These are phyloP conservation scores for Rhegmatorhina hoffmannsi DNA, from an alignment of 2,113 vertebrate species.

Conservation along the genomic window DNA sequence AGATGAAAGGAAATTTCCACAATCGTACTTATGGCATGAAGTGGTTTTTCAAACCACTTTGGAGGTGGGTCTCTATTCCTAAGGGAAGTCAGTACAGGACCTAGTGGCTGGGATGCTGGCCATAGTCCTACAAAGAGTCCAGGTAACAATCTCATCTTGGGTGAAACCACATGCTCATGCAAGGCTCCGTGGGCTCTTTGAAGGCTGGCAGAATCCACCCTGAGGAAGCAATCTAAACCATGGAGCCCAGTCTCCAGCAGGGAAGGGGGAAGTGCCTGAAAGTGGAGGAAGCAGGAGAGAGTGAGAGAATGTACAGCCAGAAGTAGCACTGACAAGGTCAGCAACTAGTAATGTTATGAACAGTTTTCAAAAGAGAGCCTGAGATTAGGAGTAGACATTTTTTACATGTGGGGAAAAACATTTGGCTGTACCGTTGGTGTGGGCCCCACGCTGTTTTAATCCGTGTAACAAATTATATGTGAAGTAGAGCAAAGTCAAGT, in stretches of 20 bases:
- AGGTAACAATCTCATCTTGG: not conserved
- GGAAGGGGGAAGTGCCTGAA: not conserved
- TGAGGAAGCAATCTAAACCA: not conserved
- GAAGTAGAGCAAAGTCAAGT: constrained; percentile 1
- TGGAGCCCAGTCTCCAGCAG: not conserved
- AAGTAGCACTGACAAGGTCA: constrained; percentile 38
- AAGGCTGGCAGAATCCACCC: not conserved
- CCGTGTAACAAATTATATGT: constrained; percentile 24
- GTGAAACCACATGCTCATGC: not conserved
- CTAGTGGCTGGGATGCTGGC: not conserved
- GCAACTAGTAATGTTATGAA: not conserved
- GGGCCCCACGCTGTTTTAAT: not conserved
- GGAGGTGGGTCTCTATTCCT: not conserved
- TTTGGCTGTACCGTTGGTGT: not conserved
- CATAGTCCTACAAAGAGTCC: not conserved
- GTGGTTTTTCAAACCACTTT: not conserved
- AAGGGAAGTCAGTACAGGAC: not conserved
- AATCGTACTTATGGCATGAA: not conserved
- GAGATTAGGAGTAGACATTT: constrained; percentile 17
- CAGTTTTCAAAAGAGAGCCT: not conserved
- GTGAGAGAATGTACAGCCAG: constrained; percentile 54
- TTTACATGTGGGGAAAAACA: constrained; percentile 26
- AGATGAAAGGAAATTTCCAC: not conserved
- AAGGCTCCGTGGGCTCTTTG: not conserved
- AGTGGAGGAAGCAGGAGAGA: not conserved